phyloP scores from a whole-genome alignment of 2,113 vertebrate species.

The Coptodon bakossiorum region DNA sequence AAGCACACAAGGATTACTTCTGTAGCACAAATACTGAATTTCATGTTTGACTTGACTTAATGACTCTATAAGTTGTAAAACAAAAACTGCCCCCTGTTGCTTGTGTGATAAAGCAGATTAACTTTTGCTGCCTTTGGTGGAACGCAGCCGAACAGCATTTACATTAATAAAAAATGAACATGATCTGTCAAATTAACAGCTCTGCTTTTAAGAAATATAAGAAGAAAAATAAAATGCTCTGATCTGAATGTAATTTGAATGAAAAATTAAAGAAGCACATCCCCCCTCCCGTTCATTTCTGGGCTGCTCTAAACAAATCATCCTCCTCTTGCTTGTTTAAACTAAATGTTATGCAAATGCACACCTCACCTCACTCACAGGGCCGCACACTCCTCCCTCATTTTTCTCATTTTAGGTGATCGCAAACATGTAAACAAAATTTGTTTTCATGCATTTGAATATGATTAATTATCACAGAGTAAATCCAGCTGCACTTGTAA shows the following conservation, averaged over 20 bases:
- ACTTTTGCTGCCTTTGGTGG: neutral
- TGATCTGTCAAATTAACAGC: constrained; percentile 29
- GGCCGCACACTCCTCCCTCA: constrained; percentile 30
- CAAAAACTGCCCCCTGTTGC: constrained; percentile 25
- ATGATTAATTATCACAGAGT: constrained; percentile 78
- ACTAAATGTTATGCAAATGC: constrained; percentile 52
- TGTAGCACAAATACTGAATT: constrained; percentile 15
- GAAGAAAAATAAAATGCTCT: constrained; percentile 14
- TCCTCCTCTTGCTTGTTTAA: constrained; percentile 23
- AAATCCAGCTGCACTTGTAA: constrained; percentile 73
- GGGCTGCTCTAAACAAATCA: constrained; percentile 15
- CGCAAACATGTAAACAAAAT: constrained; percentile 75
- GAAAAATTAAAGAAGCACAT: constrained; percentile 25
- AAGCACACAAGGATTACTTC: constrained; percentile 13
- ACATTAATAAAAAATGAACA: neutral
- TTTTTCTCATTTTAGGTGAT: constrained; percentile 65
- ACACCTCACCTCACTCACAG: constrained; percentile 55
- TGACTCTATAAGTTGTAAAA: constrained; percentile 20
- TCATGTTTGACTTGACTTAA: constrained; percentile 5
- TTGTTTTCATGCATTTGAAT: constrained; percentile 75
- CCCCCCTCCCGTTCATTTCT: neutral
- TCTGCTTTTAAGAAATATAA: constrained; percentile 14
- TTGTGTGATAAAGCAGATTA: constrained; percentile 23
- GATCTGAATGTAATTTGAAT: constrained; percentile 32
- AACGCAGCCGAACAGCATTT: neutral